Evolutionary conservation across 2,888 invertebrate genomes (phyloP).

Genomic region (Caenorhabditis sulstoni): DNA sequence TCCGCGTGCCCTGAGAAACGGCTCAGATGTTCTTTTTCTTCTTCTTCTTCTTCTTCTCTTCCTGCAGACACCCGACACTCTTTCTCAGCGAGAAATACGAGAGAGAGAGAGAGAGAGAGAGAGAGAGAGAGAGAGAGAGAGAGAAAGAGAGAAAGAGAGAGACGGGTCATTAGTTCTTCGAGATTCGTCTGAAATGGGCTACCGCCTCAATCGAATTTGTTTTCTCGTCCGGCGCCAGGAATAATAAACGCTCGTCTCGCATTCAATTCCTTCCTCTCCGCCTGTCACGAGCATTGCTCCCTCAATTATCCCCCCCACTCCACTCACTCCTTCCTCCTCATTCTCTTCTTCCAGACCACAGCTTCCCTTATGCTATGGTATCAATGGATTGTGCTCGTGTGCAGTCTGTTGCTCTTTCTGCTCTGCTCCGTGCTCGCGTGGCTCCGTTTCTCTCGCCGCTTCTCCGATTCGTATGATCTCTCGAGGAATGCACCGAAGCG

Average conservation of each 20-base stretch:
- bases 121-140: too few relatives aligned
- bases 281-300: constrained; percentile 10
- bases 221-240: neutral
- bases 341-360: neutral
- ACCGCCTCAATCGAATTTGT: neutral
- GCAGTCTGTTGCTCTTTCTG: constrained; percentile 6
- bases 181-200: neutral
- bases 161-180: constrained; percentile 8
- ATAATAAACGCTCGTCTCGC: neutral
- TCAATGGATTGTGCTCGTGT: constrained; percentile 26
- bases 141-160: too few relatives aligned
- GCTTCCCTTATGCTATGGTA: constrained; percentile 41
- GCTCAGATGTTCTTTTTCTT: constrained; percentile 5
- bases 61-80: constrained; percentile 19
- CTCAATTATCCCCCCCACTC: neutral
- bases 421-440: constrained; percentile 22
- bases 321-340: neutral
- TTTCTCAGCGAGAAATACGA: too few relatives aligned
- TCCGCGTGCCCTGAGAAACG: neutral
- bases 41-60: too few relatives aligned
- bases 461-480: constrained; percentile 55
- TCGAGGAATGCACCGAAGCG: constrained; percentile 38
- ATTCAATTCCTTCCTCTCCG: neutral
- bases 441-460: constrained; percentile 43
- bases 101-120: too few relatives aligned